Percentiles rank a stretch among this genome's conserved stretches.
Conservation (phyloP, 2,797 vertebrate species). For the Rostrhamus sociabilis region DNA sequence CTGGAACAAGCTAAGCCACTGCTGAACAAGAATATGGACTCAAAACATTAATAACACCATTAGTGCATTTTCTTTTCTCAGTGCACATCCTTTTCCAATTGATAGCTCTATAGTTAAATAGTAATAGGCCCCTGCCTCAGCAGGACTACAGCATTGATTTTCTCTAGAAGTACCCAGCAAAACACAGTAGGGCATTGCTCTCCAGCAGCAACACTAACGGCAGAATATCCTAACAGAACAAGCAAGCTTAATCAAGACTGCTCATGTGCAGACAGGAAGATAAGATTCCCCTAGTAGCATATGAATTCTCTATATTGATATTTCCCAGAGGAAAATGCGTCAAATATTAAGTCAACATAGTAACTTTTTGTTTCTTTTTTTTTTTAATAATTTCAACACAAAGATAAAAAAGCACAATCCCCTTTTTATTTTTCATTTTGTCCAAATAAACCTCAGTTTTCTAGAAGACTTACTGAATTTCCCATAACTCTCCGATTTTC, state of each 20-base stretch:
- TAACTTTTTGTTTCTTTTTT: neutral
- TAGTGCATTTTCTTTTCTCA: neutral
- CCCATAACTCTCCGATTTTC: neutral
- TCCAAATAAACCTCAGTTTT: neutral
- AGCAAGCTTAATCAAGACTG: neutral
- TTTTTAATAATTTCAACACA: neutral
- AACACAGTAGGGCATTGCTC: neutral
- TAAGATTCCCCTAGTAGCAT: neutral
- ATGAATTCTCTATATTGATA: neutral
- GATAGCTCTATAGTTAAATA: neutral
- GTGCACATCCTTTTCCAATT: neutral
- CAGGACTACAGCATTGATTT: neutral
- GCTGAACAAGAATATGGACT: neutral
- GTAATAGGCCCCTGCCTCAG: neutral
- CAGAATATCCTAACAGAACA: neutral
- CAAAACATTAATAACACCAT: neutral
- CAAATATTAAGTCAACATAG: neutral
- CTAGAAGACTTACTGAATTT: neutral
- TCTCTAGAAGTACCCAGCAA: neutral
- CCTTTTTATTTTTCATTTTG: neutral
- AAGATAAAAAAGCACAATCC: neutral
- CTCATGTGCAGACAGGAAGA: neutral
- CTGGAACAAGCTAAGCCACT: neutral
- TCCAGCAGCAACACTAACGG: neutral
- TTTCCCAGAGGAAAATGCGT: neutral